phyloP scores from a whole-genome alignment of 2,888 invertebrate species.

The Synanthedon vespiformis region DNA sequence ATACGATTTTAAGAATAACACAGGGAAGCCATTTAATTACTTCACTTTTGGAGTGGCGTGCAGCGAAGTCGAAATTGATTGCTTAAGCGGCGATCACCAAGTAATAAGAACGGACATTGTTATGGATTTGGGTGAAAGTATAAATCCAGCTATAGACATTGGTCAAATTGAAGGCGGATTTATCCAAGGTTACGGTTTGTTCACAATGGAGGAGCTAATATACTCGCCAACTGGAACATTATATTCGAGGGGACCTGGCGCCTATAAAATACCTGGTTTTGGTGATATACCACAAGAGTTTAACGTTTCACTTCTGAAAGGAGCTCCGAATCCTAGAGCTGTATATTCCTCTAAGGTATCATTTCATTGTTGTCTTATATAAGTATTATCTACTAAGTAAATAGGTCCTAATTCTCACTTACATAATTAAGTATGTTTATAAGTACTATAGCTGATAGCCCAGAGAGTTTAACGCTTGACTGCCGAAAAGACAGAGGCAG shows the following conservation, averaged over 20 bases:
- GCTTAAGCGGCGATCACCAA: constrained; percentile 93
- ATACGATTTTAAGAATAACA: constrained; percentile 76
- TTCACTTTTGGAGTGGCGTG: constrained; percentile 89
- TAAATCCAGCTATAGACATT: constrained; percentile 97
- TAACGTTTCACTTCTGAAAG: constrained; percentile 91
- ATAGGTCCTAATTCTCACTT: background rate
- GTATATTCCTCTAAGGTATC: constrained; percentile 94
- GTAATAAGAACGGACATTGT: constrained; percentile 92
- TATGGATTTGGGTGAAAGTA: constrained; percentile 95
- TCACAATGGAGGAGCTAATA: constrained; percentile 89
- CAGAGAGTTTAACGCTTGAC: too few species aligned
- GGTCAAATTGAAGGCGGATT: constrained; percentile 97
- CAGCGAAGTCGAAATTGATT: constrained; percentile 93
- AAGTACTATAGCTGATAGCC: too few species aligned
- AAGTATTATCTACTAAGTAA: background rate
- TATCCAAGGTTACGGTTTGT: constrained; percentile 93
- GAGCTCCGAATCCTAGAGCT: constrained; percentile 89
- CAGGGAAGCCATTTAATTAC: constrained; percentile 83
- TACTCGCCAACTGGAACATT: constrained; percentile 87
- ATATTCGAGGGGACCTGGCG: constrained; percentile 90
- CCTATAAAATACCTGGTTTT: constrained; percentile 94
- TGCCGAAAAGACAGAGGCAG: too few species aligned
- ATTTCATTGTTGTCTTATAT: constrained; percentile 2
- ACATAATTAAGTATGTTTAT: background rate
- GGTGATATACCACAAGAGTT: constrained; percentile 92